Conservation (phyloP, 2,113 vertebrate species). For the Oryctolagus cuniculus region DNA sequence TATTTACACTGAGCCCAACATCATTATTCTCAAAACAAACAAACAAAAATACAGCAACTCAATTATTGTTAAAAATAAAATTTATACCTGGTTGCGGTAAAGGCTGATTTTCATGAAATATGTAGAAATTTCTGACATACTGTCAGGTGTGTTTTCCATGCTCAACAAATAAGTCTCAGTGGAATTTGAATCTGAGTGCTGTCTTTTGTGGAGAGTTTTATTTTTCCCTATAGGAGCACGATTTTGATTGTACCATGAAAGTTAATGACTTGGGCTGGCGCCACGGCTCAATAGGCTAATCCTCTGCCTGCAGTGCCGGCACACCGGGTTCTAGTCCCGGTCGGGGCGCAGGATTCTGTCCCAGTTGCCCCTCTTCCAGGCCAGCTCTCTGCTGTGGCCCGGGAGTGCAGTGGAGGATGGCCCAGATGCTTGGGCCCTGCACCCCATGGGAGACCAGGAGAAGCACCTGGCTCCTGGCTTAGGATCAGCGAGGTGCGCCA, state of each 20-base stretch:
- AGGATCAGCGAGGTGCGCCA: too few species aligned
- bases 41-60: background rate
- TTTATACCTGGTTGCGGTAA: background rate
- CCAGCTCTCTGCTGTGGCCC: too few species aligned
- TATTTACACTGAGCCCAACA: background rate
- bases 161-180: background rate
- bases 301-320: too few species aligned
- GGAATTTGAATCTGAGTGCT: background rate
- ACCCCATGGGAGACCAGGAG: too few species aligned
- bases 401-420: too few species aligned
- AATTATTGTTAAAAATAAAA: background rate
- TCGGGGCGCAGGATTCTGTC: too few species aligned
- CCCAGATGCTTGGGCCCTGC: too few species aligned
- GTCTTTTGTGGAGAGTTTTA: background rate
- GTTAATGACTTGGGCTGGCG: background rate
- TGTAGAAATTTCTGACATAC: background rate
- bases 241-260: background rate
- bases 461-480: too few species aligned
- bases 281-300: too few species aligned
- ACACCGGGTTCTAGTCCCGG: too few species aligned
- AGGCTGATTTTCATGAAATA: conserved; percentile 15
- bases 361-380: too few species aligned
- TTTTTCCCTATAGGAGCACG: background rate
- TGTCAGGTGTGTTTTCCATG: background rate
- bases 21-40: background rate